These are phyloP conservation scores for Ictalurus furcatus DNA, from an alignment of 2,113 vertebrate genomes.

Conservation along the genomic window DNA sequence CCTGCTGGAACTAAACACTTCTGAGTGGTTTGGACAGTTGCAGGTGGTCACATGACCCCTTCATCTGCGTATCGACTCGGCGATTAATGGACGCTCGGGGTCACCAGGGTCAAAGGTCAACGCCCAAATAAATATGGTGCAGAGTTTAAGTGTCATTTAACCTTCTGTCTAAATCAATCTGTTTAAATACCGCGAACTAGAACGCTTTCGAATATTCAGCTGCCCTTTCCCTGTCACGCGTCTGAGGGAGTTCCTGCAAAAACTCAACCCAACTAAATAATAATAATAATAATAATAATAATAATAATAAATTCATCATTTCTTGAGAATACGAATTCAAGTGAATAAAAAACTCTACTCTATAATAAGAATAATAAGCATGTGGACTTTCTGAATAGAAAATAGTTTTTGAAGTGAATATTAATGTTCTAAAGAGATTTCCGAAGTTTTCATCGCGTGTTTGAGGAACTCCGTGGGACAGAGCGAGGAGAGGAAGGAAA, in stretches of 20 bases:
- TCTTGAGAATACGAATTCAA: too few relatives aligned
- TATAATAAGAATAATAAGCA: too few relatives aligned
- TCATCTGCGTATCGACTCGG: slow-evolving; percentile 71
- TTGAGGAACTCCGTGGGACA: too few relatives aligned
- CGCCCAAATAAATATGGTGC: slow-evolving; percentile 66
- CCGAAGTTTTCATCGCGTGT: too few relatives aligned
- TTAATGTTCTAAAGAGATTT: too few relatives aligned
- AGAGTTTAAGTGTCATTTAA: slow-evolving; percentile 2
- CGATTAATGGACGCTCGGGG: slow-evolving; percentile 71
- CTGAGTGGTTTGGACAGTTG: slow-evolving; percentile 75
- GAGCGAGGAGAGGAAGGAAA: slow-evolving; percentile 47
- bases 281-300: too few relatives aligned
- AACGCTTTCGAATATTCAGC: not conserved
- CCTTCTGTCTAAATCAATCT: not conserved
- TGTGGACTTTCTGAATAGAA: too few relatives aligned
- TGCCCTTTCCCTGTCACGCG: not conserved
- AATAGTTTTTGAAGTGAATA: not conserved
- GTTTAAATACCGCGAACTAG: not conserved
- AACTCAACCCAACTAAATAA: not conserved
- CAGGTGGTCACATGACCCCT: slow-evolving; percentile 71
- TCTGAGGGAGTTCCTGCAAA: not conserved
- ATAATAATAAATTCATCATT: too few relatives aligned
- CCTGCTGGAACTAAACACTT: slow-evolving; percentile 68
- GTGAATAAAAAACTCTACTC: too few relatives aligned
- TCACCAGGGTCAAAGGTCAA: slow-evolving; percentile 69